These are phyloP conservation scores for Ciconia nigra DNA, from an alignment of 2,797 vertebrate genomes.

Conservation along the genomic window DNA sequence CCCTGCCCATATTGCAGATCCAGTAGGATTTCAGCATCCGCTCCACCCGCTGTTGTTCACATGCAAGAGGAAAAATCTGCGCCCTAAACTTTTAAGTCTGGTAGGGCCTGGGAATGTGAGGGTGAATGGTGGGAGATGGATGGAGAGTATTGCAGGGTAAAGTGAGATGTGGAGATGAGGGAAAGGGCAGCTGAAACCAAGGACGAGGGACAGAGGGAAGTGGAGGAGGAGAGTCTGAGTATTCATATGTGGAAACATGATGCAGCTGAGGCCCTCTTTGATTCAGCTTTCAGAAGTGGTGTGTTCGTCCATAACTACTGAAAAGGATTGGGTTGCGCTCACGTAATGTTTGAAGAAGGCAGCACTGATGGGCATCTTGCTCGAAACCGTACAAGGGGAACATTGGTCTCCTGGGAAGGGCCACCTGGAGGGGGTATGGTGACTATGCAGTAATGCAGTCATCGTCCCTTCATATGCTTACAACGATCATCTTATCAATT, in stretches of 20 bases:
- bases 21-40: slow-evolving; percentile 31
- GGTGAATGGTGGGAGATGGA: neutral
- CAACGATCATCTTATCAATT: neutral
- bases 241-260: neutral
- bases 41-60: neutral
- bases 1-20: neutral
- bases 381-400: neutral
- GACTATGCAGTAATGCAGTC: neutral
- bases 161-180: neutral
- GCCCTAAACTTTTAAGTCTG: neutral
- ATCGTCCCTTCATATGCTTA: neutral
- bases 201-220: neutral
- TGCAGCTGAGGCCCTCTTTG: neutral
- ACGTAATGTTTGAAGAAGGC: neutral
- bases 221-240: neutral
- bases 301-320: neutral
- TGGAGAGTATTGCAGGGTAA: neutral
- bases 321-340: neutral
- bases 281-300: neutral
- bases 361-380: neutral
- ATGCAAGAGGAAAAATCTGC: neutral
- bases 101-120: neutral
- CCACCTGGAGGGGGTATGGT: neutral
- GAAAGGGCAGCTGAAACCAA: neutral
- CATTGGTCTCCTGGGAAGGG: neutral